phyloP scores from a whole-genome alignment of 2,113 vertebrate genomes.

The Oophaga pumilio region DNA sequence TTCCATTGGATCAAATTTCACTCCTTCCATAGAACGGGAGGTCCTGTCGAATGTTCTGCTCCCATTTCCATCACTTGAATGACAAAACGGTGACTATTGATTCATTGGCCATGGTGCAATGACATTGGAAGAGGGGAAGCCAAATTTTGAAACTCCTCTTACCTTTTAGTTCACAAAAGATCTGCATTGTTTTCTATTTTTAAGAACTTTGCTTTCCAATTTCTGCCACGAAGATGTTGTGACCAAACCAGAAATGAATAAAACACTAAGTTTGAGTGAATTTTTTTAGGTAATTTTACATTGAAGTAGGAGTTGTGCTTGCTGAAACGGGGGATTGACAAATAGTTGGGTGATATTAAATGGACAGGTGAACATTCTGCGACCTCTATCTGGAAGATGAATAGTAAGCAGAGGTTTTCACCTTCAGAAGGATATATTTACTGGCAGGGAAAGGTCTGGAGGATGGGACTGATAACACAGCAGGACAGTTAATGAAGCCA shows the following conservation, averaged over 20 bases:
- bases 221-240: neutral
- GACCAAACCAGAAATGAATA: neutral
- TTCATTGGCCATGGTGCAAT: neutral
- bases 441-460: neutral
- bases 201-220: neutral
- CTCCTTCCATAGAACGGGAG: neutral
- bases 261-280: neutral
- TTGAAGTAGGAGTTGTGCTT: too few species aligned
- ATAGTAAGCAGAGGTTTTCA: neutral
- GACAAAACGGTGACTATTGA: neutral
- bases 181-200: neutral
- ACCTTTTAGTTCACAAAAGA: neutral
- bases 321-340: neutral
- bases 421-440: neutral
- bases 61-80: neutral
- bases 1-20: neutral
- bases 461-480: neutral
- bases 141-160: neutral
- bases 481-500: conserved; percentile 4
- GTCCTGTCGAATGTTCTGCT: neutral
- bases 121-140: neutral
- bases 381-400: neutral
- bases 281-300: neutral
- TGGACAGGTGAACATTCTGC: neutral
- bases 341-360: neutral